A percentile compares a stretch with the other conserved stretches of the same genome.
Conservation (phyloP, 1,140 invertebrate species). For the Zaprionus gabonicus region DNA sequence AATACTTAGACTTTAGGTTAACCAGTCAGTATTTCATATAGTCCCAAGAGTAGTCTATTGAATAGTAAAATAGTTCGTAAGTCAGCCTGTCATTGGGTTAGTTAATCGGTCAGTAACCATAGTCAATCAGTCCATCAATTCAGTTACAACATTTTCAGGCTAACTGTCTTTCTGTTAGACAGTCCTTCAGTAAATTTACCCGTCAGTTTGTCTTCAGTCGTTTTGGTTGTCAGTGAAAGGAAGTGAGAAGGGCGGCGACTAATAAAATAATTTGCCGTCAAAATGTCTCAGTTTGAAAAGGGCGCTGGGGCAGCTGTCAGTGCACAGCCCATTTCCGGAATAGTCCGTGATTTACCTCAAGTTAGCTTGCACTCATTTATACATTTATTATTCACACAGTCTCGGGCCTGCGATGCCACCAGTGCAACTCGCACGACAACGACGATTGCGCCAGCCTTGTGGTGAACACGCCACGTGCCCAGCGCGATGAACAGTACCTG, state of each 20-base stretch:
- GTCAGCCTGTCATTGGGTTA: neutral
- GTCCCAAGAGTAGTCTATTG: neutral
- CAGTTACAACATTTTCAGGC: neutral
- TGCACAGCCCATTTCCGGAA: conserved; percentile 11
- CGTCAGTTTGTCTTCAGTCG: conserved; percentile 16
- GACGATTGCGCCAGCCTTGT: conserved; percentile 87
- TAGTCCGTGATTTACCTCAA: neutral
- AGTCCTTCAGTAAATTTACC: conserved; percentile 12
- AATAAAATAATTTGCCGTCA: conserved; percentile 79
- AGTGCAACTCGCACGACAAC: conserved; percentile 92
- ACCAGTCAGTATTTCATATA: neutral
- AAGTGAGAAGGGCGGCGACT: conserved; percentile 18
- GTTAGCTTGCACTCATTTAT: neutral
- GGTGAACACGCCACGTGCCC: conserved; percentile 67
- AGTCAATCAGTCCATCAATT: neutral
- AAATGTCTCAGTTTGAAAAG: conserved; percentile 67
- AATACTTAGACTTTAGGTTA: neutral
- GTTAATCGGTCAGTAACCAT: neutral
- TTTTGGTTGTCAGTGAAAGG: conserved; percentile 4
- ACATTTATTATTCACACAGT: conserved; percentile 82
- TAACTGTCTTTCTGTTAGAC: neutral
- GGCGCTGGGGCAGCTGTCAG: conserved; percentile 42
- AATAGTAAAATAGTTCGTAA: neutral
- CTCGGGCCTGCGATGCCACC: conserved; percentile 89
- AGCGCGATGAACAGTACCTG: conserved; percentile 68